Conservation (phyloP, 23 tunicate species). For the Phallusia fumigata region DNA sequence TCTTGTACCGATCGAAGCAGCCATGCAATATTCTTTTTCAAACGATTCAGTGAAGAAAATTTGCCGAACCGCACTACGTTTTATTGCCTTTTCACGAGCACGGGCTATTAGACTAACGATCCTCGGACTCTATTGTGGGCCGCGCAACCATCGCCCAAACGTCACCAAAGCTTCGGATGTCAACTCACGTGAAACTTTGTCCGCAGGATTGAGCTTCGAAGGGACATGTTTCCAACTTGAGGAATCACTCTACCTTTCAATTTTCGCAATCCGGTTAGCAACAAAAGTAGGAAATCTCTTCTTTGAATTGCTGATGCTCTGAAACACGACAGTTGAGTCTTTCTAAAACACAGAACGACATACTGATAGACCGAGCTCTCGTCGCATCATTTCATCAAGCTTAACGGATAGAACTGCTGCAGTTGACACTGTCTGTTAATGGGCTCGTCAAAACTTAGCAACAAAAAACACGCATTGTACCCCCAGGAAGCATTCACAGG, state of each 20-base stretch:
- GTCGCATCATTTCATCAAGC: neutral
- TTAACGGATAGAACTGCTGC: conserved; percentile 11
- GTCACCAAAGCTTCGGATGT: neutral
- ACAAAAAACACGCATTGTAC: neutral
- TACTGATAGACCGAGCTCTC: neutral
- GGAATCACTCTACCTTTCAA: neutral
- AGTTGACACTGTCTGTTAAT: neutral
- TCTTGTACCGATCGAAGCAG: no score
- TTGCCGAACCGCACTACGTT: no score
- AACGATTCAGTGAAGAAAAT: no score
- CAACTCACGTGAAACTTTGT: conserved; percentile 11
- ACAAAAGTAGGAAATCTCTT: conserved; percentile 23
- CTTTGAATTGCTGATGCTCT: neutral
- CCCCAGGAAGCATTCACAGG: conserved; percentile 1
- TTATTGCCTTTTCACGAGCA: no score
- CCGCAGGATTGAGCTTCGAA: conserved; percentile 17
- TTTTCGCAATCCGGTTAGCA: conserved; percentile 31
- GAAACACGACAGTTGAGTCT: neutral
- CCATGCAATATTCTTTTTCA: no score
- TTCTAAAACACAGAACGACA: conserved; percentile 17
- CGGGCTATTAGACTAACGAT: neutral
- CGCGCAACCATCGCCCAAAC: neutral
- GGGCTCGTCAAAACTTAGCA: neutral
- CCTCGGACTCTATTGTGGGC: neutral
- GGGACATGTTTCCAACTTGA: neutral